phyloP scores from a whole-genome alignment of 2,888 invertebrate species.

The Drosophila anomalata region DNA sequence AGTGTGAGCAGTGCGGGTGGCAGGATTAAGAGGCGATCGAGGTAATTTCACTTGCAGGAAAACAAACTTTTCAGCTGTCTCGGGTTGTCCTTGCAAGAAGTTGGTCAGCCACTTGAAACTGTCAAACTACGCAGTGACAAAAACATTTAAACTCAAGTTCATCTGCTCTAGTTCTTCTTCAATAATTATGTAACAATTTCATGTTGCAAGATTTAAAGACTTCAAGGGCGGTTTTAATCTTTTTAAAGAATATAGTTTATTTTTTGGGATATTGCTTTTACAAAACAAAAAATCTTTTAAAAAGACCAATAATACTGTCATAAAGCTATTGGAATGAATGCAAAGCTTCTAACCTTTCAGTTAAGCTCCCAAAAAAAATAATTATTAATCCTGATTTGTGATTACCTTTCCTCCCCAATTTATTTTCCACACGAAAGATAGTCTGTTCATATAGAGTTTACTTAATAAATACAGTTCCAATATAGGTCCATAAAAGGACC shows the following conservation, averaged over 20 bases:
- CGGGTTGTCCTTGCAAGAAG: not conserved
- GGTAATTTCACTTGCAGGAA: slow-evolving; percentile 41
- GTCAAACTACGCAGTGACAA: slow-evolving; percentile 4
- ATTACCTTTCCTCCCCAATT: not conserved
- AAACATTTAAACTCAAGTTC: slow-evolving; percentile 11
- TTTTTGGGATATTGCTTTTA: too few relatives aligned
- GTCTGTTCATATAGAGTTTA: not conserved
- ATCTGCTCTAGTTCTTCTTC: not conserved
- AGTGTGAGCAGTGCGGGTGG: slow-evolving; percentile 73
- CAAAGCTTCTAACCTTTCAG: too few relatives aligned
- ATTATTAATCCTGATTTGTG: not conserved
- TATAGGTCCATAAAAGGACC: not conserved
- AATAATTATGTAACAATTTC: slow-evolving; percentile 14
- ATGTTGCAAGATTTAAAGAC: not conserved
- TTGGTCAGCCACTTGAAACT: slow-evolving; percentile 1
- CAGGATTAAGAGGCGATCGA: slow-evolving; percentile 75
- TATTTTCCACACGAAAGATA: not conserved
- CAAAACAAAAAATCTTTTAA: too few relatives aligned
- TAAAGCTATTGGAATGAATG: too few relatives aligned
- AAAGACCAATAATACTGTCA: too few relatives aligned
- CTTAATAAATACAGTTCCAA: not conserved
- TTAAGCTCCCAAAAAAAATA: not conserved
- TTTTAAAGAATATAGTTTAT: too few relatives aligned
- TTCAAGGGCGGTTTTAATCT: not conserved
- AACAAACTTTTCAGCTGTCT: slow-evolving; percentile 13